These are phyloP conservation scores for Drosophila atripex DNA, from an alignment of 2,888 invertebrate genomes.

Conservation along the genomic window DNA sequence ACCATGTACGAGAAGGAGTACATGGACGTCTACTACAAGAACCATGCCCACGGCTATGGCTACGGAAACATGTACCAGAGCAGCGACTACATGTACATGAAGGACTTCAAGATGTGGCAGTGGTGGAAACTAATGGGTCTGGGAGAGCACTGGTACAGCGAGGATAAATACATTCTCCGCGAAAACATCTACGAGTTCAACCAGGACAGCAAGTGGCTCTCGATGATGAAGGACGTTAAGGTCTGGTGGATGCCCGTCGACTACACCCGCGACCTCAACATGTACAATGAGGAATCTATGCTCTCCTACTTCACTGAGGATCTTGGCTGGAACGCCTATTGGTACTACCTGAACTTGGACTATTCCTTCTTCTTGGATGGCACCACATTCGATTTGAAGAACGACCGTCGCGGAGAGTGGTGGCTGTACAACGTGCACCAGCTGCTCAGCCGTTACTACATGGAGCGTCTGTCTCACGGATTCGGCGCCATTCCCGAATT, in stretches of 20 bases:
- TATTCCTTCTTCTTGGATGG: slow-evolving; percentile 6
- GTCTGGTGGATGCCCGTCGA: slow-evolving; percentile 53
- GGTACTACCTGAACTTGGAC: slow-evolving; percentile 8
- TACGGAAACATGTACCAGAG: slow-evolving; percentile 6
- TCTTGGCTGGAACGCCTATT: slow-evolving; percentile 2
- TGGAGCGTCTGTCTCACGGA: slow-evolving; percentile 89
- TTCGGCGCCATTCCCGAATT: slow-evolving; percentile 87
- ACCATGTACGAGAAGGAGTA: slow-evolving; percentile 8
- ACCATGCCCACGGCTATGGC: slow-evolving; percentile 1
- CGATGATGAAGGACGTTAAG: slow-evolving; percentile 64
- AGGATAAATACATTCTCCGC: slow-evolving; percentile 67
- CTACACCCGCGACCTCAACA: slow-evolving; percentile 8
- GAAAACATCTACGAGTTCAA: slow-evolving; percentile 69
- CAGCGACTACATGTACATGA: slow-evolving; percentile 68
- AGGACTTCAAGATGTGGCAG: slow-evolving; percentile 79
- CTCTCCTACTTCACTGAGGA: slow-evolving; percentile 6
- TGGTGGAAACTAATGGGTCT: slow-evolving; percentile 81
- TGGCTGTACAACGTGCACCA: slow-evolving; percentile 88
- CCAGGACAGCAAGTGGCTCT: slow-evolving; percentile 65
- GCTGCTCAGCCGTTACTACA: slow-evolving; percentile 89
- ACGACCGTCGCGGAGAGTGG: slow-evolving; percentile 5
- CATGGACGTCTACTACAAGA: slow-evolving; percentile 4
- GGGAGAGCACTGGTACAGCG: slow-evolving; percentile 69
- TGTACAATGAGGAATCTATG: not conserved
- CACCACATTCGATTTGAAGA: slow-evolving; percentile 1